These are phyloP conservation scores for Ascaphus truei DNA, from an alignment of 2,113 vertebrate species.

Conservation along the genomic window DNA sequence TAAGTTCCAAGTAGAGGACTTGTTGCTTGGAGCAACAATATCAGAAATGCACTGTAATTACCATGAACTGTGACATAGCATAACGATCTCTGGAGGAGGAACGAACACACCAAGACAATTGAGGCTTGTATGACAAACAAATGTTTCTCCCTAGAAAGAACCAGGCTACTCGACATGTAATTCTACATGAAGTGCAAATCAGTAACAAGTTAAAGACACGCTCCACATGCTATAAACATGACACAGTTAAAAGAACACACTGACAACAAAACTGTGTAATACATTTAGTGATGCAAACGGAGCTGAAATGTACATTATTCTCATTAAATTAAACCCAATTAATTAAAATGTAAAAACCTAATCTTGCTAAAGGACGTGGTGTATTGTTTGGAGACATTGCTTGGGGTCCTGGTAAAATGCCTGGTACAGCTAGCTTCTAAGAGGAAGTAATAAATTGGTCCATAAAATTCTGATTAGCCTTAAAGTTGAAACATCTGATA, in stretches of 20 bases:
- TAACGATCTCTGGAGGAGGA: conserved; percentile 2
- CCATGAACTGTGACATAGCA: conserved; percentile 32
- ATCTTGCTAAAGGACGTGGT: neutral
- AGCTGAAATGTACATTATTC: neutral
- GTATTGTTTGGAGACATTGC: conserved; percentile 29
- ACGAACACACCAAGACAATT: neutral
- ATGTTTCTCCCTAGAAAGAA: neutral
- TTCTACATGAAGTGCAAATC: neutral
- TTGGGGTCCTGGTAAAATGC: conserved; percentile 8
- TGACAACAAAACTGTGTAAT: neutral
- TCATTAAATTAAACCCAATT: conserved; percentile 20
- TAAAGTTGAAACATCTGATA: conserved; percentile 49
- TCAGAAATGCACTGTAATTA: conserved; percentile 10
- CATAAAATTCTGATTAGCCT: conserved; percentile 33
- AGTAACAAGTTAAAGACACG: neutral
- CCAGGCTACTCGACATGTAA: neutral
- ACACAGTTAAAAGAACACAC: neutral
- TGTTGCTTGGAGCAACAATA: conserved; percentile 1
- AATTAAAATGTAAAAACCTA: neutral
- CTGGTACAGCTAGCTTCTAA: conserved; percentile 30
- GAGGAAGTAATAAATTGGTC: conserved; percentile 43
- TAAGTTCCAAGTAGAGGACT: neutral
- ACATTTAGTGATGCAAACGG: neutral
- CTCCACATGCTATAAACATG: too few species aligned
- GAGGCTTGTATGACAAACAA: conserved; percentile 10